Conservation (phyloP, 2,888 invertebrate genomes). For the Liopterus haemorrhoidalis region DNA sequence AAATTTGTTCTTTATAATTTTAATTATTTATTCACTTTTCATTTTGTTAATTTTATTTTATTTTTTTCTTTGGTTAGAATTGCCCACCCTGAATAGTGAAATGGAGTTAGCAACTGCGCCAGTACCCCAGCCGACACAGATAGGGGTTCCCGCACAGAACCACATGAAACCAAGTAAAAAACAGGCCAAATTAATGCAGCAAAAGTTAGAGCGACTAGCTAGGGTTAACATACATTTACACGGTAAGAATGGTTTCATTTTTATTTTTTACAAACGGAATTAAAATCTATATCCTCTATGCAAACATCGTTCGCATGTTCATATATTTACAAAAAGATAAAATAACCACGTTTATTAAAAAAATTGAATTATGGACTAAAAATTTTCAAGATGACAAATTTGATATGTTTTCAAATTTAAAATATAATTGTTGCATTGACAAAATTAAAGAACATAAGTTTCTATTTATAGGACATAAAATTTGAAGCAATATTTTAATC, state of each 20-base stretch:
- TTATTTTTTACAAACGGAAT: slow-evolving; percentile 10
- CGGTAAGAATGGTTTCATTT: slow-evolving; percentile 62
- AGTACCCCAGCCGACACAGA: slow-evolving; percentile 50
- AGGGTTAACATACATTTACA: slow-evolving; percentile 78
- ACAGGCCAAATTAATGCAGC: slow-evolving; percentile 62
- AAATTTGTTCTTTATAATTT: slow-evolving; percentile 32
- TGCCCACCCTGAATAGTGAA: slow-evolving; percentile 56
- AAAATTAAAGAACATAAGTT: too few species aligned
- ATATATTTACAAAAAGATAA: too few species aligned
- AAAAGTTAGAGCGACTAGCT: slow-evolving; percentile 67
- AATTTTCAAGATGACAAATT: too few species aligned
- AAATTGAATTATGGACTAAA: too few species aligned
- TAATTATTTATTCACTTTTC: slow-evolving; percentile 32
- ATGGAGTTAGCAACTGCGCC: slow-evolving; percentile 44
- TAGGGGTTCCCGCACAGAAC: slow-evolving; percentile 40
- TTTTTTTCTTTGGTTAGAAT: slow-evolving; percentile 45
- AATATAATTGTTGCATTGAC: too few species aligned
- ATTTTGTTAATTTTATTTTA: slow-evolving; percentile 33
- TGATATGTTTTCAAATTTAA: too few species aligned
- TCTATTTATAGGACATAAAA: too few species aligned
- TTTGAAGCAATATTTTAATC: too few species aligned
- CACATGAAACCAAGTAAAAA: slow-evolving; percentile 62
- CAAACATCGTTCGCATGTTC: too few species aligned
- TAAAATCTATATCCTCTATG: slow-evolving; percentile 5
- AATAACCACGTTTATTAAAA: too few species aligned